phyloP scores from a whole-genome alignment of 2,113 vertebrate genomes.

The Peucedramus taeniatus region DNA sequence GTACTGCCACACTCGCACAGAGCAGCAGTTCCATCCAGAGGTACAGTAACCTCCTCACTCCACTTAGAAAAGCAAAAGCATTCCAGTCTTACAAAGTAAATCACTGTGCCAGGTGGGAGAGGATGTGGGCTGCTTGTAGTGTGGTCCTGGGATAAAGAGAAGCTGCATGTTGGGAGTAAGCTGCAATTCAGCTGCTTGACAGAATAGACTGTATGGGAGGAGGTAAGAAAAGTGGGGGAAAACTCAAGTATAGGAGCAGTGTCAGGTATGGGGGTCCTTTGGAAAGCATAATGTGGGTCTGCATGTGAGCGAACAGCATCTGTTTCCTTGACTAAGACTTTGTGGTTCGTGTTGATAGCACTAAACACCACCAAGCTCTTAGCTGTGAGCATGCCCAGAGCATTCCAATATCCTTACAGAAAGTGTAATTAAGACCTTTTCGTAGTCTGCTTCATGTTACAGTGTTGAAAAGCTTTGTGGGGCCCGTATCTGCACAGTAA shows the following conservation, averaged over 20 bases:
- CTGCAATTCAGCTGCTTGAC: neutral
- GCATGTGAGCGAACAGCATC: neutral
- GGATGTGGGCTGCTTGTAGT: neutral
- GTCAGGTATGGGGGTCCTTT: neutral
- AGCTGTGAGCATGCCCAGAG: neutral
- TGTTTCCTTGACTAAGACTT: neutral
- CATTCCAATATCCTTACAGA: neutral
- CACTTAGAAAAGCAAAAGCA: neutral
- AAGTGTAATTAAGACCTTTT: conserved; percentile 26
- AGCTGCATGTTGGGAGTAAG: neutral
- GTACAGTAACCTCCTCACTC: conserved; percentile 53
- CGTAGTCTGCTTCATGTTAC: conserved; percentile 31
- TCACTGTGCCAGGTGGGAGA: neutral
- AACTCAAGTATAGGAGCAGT: neutral
- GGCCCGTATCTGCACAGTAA: conserved; percentile 1
- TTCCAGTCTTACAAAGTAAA: neutral
- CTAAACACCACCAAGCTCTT: neutral
- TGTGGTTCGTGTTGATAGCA: neutral
- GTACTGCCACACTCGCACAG: conserved; percentile 95
- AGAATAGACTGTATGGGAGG: neutral
- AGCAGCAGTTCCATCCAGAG: conserved; percentile 98
- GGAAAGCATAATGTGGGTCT: neutral
- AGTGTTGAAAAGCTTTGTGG: conserved; percentile 41
- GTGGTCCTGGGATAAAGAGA: neutral
- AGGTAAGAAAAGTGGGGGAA: neutral